These are phyloP conservation scores for Trididemnum nubilum DNA, from an alignment of 23 tunicate species.

Conservation along the genomic window DNA sequence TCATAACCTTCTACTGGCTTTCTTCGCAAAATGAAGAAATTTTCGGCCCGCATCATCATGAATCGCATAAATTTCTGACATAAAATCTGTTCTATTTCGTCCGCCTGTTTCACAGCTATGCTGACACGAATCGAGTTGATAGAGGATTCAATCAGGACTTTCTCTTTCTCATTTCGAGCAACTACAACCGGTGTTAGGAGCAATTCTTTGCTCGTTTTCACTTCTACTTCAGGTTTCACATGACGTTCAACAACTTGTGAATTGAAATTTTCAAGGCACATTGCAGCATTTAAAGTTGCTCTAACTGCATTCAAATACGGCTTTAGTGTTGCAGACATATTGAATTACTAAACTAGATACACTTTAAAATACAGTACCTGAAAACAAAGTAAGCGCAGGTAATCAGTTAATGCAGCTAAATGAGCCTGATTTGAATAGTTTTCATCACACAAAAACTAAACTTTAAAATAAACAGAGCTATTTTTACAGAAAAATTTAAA, in stretches of 20 bases:
- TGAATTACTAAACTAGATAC: neutral
- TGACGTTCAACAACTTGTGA: constrained; percentile 98
- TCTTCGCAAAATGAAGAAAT: constrained; percentile 80
- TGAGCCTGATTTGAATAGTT: too few relatives aligned
- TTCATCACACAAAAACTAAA: too few relatives aligned
- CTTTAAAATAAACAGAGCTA: too few relatives aligned
- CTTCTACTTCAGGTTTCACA: constrained; percentile 98
- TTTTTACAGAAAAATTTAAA: too few relatives aligned
- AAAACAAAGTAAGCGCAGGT: too few relatives aligned
- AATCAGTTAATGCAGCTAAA: too few relatives aligned
- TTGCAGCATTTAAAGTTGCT: constrained; percentile 87
- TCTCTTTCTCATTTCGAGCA: constrained; percentile 99
- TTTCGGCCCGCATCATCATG: constrained; percentile 99
- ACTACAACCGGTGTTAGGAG: constrained; percentile 87
- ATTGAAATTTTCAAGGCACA: constrained; percentile 96
- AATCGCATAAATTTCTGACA: constrained; percentile 91
- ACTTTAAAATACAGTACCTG: too few relatives aligned
- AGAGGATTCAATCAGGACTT: constrained; percentile 96
- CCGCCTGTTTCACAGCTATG: constrained; percentile 98
- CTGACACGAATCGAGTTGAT: constrained; percentile 95
- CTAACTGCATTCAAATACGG: constrained; percentile 96
- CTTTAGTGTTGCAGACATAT: constrained; percentile 77
- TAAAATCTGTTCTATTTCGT: constrained; percentile 97
- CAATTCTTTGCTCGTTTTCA: constrained; percentile 92
- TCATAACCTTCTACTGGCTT: constrained; percentile 96